Evolutionary conservation across 1,140 invertebrate genomes (phyloP), one percentile per base, ranked within the genome.

Genomic region (Drosophila parvula): DNA sequence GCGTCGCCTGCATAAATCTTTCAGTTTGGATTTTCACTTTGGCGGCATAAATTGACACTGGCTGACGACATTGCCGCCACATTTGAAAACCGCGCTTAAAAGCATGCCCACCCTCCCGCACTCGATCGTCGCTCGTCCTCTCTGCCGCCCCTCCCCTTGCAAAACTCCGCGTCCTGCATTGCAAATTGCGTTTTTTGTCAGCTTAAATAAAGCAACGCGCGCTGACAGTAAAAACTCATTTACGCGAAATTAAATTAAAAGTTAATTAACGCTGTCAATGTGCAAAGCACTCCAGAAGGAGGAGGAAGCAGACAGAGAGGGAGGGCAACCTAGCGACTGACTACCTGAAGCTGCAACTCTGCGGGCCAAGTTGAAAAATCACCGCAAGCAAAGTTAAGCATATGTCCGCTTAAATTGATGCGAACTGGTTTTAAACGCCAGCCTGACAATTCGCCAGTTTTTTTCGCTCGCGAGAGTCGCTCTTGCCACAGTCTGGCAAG

Each of bases 241-340:
- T 89, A 81, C 84, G 84, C 78, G 81, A 89, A 89, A 89, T 89
- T 89, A 89, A 89, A 89, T 89, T 89, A 89, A 89, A 89, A 89
- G 85, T 89, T 89, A 89, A 89, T 89, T 89, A 89, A 89, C 84
- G 84, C 84, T 89, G 85, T 90, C 84, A 89, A 89, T 89, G 84
- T 89, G 84, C 84, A 89, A 84, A 89, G 84, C 84, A 84, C 84
- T 86, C 63, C 71, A 88, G 56, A 38, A 55, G 51, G 34, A 55
- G 18, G 16, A 9, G 6, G 50, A 32, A 5, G 14, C 9, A 12
- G 22, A 18, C 8, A n/a, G 12, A n/a, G 16, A 18, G 14, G 10
- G 16, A 14, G 10, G 12, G 30, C 48, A 63, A 58, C 22, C 32
- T 27, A 22, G 51, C 51, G 34, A 55, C 34, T 38, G 34, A 55